Percentiles rank a stretch among this genome's conserved stretches.
These are phyloP conservation scores for Carassius carassius DNA, from an alignment of 2,113 vertebrate genomes.

Conservation along the genomic window DNA sequence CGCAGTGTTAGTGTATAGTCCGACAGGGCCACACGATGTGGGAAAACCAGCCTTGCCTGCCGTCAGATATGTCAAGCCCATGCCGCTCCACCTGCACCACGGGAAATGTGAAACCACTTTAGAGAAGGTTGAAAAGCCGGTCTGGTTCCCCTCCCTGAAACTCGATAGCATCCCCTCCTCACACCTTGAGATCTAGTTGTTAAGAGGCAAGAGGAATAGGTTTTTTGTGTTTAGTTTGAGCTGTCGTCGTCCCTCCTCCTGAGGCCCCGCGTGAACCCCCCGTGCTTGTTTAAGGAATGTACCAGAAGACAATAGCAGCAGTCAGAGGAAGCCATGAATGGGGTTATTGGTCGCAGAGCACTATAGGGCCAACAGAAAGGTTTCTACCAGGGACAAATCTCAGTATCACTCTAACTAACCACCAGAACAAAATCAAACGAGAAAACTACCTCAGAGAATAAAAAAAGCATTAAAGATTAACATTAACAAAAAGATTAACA, in stretches of 20 bases:
- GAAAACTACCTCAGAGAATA: neutral
- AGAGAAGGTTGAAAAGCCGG: slow-evolving; percentile 47
- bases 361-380: neutral
- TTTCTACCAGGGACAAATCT: slow-evolving; percentile 10
- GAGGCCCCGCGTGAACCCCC: slow-evolving; percentile 1
- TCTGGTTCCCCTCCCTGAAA: slow-evolving; percentile 40
- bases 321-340: slow-evolving; percentile 37
- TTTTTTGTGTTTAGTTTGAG: slow-evolving; percentile 21
- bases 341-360: neutral
- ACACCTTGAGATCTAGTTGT: slow-evolving; percentile 41
- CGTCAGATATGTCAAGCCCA: neutral
- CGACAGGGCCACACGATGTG: neutral
- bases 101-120: slow-evolving; percentile 53
- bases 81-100: slow-evolving; percentile 10
- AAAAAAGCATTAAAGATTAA: too few species aligned
- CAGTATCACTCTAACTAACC: neutral
- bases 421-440: neutral
- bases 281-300: slow-evolving; percentile 47
- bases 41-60: slow-evolving; percentile 30
- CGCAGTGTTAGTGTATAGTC: neutral
- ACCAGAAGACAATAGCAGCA: slow-evolving; percentile 42
- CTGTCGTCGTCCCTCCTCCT: neutral
- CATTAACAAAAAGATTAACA: neutral
- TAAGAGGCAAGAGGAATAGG: slow-evolving; percentile 30
- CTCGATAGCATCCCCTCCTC: slow-evolving; percentile 38